Base-by-base conservation (phyloP, 2,797 vertebrate species). In the Betta splendens region DNA sequence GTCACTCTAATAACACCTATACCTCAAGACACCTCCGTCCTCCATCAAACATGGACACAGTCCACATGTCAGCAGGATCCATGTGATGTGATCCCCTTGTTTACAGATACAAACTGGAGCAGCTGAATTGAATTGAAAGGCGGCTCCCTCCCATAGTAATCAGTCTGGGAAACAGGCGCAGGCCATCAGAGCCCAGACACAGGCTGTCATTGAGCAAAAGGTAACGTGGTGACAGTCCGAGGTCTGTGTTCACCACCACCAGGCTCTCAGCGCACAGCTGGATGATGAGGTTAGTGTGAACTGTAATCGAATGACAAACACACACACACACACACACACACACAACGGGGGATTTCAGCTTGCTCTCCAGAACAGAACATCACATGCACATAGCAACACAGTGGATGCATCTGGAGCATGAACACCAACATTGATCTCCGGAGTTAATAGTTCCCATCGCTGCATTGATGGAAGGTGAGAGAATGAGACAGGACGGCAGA, bases 271-370 rank as follows among this genome's bases (percentile, higher is more conserved):
- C 64, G 85, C 85, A 85, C 81, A 67, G 77, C 69, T 69, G 66
- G 65, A 55, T 58, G 66, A 88, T 90, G 85, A 83, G 77, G 90
- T 91, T 83, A 75, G 77, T 70, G 64, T 89, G 86, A 90, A 79
- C 83, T 81, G 79, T 87, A 87, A 90, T 87, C 67, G 11, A 87
- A 85, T 89, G 77, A 89, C 77, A 80, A 67, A 60, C 16, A 43
- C 18, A 28, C 25, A 56, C 13, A 28, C 11, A 43, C 18, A 65
- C 18, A 71, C 36, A 63, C 15, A 65, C 51, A 49, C 33, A 36
- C 35, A 25, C 64, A 48, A 36, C 21, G 31, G 64, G 54, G 36
- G 45, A 63, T 47, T 55, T 60, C 31, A 38, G 32, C 25, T 6
- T 43, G 4, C 52, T 16, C 62, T 60, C 49, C n/a, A 11, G 39